Percentiles rank a stretch among this genome's conserved stretches.
Evolutionary conservation across 64 coral and sea anemone genomes (phyloP).

Genomic region (Pocillopora verrucosa): DNA sequence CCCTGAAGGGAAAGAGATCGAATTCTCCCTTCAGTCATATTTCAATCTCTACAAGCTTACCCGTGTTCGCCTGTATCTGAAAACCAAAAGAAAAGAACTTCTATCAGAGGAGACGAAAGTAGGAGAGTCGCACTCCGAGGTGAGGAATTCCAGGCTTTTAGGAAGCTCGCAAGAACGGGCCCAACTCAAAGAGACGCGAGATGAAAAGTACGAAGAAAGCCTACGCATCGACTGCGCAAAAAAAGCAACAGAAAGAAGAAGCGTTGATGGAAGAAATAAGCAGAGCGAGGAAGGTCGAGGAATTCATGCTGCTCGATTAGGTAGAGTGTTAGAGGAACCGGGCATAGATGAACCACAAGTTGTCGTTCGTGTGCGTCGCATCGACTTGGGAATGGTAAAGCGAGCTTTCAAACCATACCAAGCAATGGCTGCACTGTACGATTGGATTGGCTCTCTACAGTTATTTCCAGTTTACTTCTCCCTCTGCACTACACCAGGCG

Average conservation of each 20-base stretch:
- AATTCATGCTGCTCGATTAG: slow-evolving; percentile 13
- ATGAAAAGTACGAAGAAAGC: slow-evolving; percentile 4
- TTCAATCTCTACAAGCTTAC: slow-evolving; percentile 38
- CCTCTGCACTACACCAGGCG: not conserved
- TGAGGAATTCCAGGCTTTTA: slow-evolving; percentile 2
- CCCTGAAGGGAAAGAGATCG: slow-evolving; percentile 2
- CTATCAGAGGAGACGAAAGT: not conserved
- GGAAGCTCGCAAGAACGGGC: slow-evolving; percentile 8
- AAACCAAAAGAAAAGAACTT: not conserved
- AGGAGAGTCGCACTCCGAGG: not conserved
- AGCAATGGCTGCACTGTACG: slow-evolving; percentile 32
- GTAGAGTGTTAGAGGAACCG: slow-evolving; percentile 26
- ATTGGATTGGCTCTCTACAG: slow-evolving; percentile 49
- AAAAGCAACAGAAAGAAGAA: slow-evolving; percentile 2
- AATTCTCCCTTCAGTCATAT: slow-evolving; percentile 40
- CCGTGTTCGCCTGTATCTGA: slow-evolving; percentile 35
- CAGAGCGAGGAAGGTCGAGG: slow-evolving; percentile 10
- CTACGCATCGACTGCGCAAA: not conserved
- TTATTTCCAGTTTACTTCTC: slow-evolving; percentile 21
- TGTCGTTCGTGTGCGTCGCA: slow-evolving; percentile 25
- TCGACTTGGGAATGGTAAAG: slow-evolving; percentile 24
- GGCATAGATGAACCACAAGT: slow-evolving; percentile 27
- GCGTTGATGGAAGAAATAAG: not conserved
- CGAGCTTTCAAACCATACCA: slow-evolving; percentile 24
- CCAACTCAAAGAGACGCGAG: not conserved